Conservation (phyloP, 2,888 invertebrate genomes). For the Xestoiulus laeticollis region DNA sequence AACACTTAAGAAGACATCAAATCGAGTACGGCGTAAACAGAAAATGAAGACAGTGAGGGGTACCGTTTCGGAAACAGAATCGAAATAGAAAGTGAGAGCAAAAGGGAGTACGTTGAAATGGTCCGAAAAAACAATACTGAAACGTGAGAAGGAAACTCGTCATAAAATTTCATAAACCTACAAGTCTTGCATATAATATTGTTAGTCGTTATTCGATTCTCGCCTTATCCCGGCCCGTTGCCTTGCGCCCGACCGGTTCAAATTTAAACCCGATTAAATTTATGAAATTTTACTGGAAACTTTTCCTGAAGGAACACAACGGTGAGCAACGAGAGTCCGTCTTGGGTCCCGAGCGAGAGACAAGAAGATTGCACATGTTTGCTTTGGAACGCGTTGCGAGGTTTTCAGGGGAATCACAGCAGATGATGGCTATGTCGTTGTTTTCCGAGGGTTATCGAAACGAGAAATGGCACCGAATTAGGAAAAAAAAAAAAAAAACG, state of each 20-base stretch:
- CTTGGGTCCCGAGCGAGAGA: background rate
- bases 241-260: background rate
- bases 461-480: background rate
- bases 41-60: background rate
- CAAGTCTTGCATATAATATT: constrained; percentile 12
- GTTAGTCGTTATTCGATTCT: background rate
- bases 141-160: constrained; percentile 11
- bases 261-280: background rate
- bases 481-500: no score
- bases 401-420: constrained; percentile 8
- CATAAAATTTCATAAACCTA: constrained; percentile 14
- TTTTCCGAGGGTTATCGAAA: background rate
- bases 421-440: background rate
- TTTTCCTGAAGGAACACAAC: constrained; percentile 20
- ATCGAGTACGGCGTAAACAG: background rate
- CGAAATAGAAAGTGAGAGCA: no score
- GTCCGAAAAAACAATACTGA: constrained; percentile 11
- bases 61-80: no score
- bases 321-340: background rate
- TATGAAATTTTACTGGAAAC: constrained; percentile 23
- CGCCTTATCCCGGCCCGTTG: background rate
- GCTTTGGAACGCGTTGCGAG: background rate
- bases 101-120: background rate
- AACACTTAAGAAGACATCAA: constrained; percentile 6
- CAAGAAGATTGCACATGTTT: background rate